phyloP scores from a whole-genome alignment of 2,797 vertebrate species.

The Pangasius mekongensis region DNA sequence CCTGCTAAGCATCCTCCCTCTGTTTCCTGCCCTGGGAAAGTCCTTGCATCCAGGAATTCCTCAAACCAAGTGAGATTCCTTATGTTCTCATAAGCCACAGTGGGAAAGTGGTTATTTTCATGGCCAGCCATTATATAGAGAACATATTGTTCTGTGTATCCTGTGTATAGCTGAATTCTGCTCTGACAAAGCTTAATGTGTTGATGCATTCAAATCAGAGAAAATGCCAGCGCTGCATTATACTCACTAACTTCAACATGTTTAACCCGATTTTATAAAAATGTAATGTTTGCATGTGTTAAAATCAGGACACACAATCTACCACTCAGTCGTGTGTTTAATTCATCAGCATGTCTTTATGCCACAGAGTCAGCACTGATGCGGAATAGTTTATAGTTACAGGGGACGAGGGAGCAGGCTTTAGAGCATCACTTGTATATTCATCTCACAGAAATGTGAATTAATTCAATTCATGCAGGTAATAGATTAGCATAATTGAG shows the following conservation, averaged over 20 bases:
- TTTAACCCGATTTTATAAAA: slow-evolving; percentile 9
- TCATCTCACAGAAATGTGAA: slow-evolving; percentile 47
- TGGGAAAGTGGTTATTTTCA: slow-evolving; percentile 49
- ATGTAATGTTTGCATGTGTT: slow-evolving; percentile 3
- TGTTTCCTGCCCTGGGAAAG: slow-evolving; percentile 62
- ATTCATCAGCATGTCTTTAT: slow-evolving; percentile 26
- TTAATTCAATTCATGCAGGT: slow-evolving; percentile 49
- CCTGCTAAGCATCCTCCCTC: slow-evolving; percentile 56
- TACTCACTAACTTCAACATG: neutral
- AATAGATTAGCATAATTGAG: slow-evolving; percentile 56
- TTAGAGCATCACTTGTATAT: slow-evolving; percentile 52
- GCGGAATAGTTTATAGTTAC: slow-evolving; percentile 26
- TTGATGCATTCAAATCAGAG: neutral
- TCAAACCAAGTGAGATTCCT: slow-evolving; percentile 62
- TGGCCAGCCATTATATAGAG: slow-evolving; percentile 28
- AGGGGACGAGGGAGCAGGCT: slow-evolving; percentile 32
- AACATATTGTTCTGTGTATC: slow-evolving; percentile 50
- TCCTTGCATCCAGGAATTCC: slow-evolving; percentile 61
- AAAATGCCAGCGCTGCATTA: neutral
- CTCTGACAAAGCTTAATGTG: neutral
- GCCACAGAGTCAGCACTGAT: slow-evolving; percentile 48
- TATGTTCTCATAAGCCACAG: slow-evolving; percentile 51
- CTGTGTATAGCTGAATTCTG: slow-evolving; percentile 11
- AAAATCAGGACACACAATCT: slow-evolving; percentile 22
- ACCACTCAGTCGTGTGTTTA: slow-evolving; percentile 5